phyloP scores from a whole-genome alignment of 2,888 invertebrate genomes.

The Cantharis nigra region DNA sequence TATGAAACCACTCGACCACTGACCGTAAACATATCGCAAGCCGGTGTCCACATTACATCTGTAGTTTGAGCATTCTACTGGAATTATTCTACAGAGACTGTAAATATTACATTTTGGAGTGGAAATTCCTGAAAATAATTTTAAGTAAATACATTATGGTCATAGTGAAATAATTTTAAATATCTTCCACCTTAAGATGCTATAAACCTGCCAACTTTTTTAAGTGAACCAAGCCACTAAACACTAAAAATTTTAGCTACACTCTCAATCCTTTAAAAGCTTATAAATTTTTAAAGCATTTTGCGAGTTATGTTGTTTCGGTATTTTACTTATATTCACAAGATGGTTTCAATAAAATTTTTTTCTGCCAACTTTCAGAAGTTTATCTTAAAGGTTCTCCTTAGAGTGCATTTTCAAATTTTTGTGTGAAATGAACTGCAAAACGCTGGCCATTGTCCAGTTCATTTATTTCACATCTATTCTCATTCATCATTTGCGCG shows the following conservation, averaged over 20 bases:
- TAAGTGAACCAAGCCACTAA: not conserved
- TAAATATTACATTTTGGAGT: not conserved
- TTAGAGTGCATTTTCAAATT: conserved; percentile 12
- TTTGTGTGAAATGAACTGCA: conserved; percentile 48
- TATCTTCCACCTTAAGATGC: not conserved
- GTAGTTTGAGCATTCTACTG: not conserved
- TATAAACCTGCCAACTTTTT: not conserved
- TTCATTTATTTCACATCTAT: conserved; percentile 51
- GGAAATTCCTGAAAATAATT: not conserved
- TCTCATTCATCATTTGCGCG: conserved; percentile 43
- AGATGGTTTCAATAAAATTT: not conserved
- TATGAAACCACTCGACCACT: not conserved
- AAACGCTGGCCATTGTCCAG: conserved; percentile 52
- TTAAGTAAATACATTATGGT: not conserved
- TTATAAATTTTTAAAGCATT: not conserved
- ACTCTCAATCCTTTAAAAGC: not conserved
- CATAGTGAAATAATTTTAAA: not conserved
- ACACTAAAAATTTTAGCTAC: not conserved
- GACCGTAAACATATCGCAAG: not conserved
- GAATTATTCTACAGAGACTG: not conserved
- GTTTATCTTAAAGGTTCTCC: not conserved
- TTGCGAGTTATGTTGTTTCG: not conserved
- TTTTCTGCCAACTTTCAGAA: not conserved
- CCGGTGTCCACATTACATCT: not conserved
- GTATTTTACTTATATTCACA: not conserved